Evolutionary conservation across 30 jellyfish, hydroid and myxozoan species (phyloP).

Genomic region (Turritopsis dohrnii): DNA sequence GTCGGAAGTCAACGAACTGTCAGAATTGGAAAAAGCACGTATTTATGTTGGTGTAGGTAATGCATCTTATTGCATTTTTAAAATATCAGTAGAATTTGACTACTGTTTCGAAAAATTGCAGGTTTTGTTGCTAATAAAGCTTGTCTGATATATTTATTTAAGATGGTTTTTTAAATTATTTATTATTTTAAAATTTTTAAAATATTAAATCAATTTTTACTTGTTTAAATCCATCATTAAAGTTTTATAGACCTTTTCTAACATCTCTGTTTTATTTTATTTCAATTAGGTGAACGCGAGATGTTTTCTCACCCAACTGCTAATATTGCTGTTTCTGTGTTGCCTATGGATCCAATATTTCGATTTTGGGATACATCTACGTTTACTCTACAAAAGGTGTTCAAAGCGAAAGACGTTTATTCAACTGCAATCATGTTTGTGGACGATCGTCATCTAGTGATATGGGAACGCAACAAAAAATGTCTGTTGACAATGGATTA

Average conservation of each 20-base stretch:
- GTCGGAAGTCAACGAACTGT: conserved; percentile 43
- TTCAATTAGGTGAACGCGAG: conserved; percentile 71
- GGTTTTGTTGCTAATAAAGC: too few relatives aligned
- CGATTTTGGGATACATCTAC: conserved; percentile 53
- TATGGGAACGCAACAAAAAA: conserved; percentile 50
- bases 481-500: conserved; percentile 41
- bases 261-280: background rate
- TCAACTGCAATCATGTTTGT: conserved; percentile 45
- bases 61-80: background rate
- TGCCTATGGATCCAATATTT: conserved; percentile 61
- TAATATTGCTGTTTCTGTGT: conserved; percentile 45
- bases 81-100: too few relatives aligned
- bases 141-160: too few relatives aligned
- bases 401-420: conserved; percentile 11
- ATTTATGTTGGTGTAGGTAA: conserved; percentile 81
- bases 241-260: too few relatives aligned
- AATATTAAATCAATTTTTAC: too few relatives aligned
- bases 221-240: too few relatives aligned
- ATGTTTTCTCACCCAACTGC: conserved; percentile 30
- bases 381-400: background rate
- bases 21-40: conserved; percentile 59
- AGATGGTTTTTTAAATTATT: too few relatives aligned
- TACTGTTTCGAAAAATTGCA: too few relatives aligned
- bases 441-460: conserved; percentile 31
- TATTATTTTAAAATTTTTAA: too few relatives aligned